Evolutionary conservation across 2,797 vertebrate genomes (phyloP).

Genomic region (Liparis tanakae): DNA sequence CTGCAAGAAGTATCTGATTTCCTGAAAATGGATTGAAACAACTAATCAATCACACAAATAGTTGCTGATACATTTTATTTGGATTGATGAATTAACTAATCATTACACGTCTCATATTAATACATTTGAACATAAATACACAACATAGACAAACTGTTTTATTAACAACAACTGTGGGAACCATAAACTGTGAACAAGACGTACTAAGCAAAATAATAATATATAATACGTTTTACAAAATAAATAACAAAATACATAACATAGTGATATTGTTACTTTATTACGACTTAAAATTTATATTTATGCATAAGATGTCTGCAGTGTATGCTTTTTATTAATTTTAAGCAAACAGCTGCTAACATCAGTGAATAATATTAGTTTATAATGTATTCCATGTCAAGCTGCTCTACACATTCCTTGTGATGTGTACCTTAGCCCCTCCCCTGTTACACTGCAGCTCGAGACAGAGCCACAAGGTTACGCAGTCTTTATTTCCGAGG

Average conservation of each 20-base stretch:
- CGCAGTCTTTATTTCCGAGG: conserved; percentile 7
- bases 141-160: not conserved
- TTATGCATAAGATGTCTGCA: not conserved
- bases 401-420: not conserved
- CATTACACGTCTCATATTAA: not conserved
- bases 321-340: conserved; percentile 1
- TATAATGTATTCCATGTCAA: too few species aligned
- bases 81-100: not conserved
- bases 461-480: conserved; percentile 6
- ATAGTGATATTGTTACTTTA: not conserved
- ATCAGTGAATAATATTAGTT: conserved; percentile 10
- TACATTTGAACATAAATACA: not conserved
- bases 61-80: not conserved
- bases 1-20: not conserved
- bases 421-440: conserved; percentile 13
- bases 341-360: not conserved
- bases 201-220: not conserved
- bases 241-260: not conserved
- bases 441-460: not conserved
- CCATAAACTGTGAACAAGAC: not conserved
- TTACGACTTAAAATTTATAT: not conserved
- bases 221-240: too few species aligned
- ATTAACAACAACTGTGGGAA: not conserved
- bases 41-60: not conserved
- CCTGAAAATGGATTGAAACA: not conserved